Evolutionary conservation across 2,113 vertebrate species (phyloP).

Genomic region (Rhabdomys dilectus): DNA sequence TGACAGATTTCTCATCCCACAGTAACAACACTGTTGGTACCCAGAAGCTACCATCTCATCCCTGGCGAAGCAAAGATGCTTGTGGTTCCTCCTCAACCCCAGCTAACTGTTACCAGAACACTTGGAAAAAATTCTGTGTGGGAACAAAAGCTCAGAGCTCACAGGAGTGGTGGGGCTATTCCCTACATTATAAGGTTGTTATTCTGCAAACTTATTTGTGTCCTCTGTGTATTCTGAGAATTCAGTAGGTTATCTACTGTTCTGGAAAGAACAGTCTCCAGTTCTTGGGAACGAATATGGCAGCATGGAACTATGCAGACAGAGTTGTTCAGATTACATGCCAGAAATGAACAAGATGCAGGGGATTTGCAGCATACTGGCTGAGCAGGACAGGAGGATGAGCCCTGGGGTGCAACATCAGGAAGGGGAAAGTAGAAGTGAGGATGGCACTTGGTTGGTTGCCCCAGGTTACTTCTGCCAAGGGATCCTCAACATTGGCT

Average conservation of each 20-base stretch:
- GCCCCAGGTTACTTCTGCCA: too few relatives aligned
- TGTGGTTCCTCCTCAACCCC: accelerated
- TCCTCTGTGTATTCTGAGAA: background rate
- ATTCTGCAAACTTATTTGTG: background rate
- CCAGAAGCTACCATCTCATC: background rate
- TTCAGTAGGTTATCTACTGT: background rate
- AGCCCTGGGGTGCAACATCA: accelerated
- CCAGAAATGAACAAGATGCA: too few relatives aligned
- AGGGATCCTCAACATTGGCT: background rate
- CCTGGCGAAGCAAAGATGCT: accelerated
- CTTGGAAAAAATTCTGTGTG: accelerated
- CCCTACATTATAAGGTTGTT: too few relatives aligned
- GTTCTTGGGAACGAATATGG: background rate
- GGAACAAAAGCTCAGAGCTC: accelerated
- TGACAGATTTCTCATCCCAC: background rate
- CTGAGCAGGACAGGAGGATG: too few relatives aligned
- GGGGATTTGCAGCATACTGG: accelerated
- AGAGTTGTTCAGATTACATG: too few relatives aligned
- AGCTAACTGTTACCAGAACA: accelerated
- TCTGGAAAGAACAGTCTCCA: background rate
- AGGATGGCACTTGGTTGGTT: background rate
- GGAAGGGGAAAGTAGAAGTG: accelerated
- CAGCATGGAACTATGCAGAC: accelerated
- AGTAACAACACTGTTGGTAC: background rate
- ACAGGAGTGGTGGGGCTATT: too few relatives aligned